Conservation (phyloP, 64 coral and sea anemone species). For the Acropora yongei region DNA sequence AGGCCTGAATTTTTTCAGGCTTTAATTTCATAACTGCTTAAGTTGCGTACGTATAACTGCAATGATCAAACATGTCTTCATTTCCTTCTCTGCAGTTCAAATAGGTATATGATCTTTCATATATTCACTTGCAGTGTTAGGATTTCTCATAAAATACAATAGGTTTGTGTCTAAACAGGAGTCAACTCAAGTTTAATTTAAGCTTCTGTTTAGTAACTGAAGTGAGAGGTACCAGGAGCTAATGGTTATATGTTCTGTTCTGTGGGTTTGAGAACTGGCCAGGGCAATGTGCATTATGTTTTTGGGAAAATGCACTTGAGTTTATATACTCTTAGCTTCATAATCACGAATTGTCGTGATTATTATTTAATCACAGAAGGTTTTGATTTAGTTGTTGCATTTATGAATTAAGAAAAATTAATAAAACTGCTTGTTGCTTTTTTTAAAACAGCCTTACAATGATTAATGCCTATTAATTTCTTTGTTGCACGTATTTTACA, state of each 20-base stretch:
- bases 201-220: background rate
- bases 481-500: constrained; percentile 15
- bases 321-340: no score
- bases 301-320: background rate
- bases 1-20: no score
- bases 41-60: no score
- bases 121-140: background rate
- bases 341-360: background rate
- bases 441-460: constrained; percentile 8
- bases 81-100: no score
- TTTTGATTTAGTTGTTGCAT: background rate
- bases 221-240: background rate
- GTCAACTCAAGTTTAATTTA: background rate
- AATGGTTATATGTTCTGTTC: background rate
- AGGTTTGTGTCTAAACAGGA: background rate
- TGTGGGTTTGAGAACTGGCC: background rate
- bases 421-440: background rate
- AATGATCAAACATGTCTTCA: no score
- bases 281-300: background rate
- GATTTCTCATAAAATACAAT: background rate
- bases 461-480: background rate
- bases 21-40: no score
- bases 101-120: no score
- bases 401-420: background rate
- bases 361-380: background rate